Conservation (phyloP, 2,113 vertebrate genomes). For the Oncorhynchus tshawytscha region DNA sequence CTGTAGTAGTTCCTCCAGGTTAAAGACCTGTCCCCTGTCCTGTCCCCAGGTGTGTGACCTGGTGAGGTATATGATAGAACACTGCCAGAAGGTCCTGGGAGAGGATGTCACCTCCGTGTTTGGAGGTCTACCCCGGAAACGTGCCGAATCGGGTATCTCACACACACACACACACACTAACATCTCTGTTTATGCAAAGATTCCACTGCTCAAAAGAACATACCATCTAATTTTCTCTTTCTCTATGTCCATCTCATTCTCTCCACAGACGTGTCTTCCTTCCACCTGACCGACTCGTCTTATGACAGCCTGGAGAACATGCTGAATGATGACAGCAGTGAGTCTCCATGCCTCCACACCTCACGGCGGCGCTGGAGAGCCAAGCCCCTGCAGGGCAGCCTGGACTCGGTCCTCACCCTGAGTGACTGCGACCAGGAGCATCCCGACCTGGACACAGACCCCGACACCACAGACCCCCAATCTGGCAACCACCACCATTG, state of each 20-base stretch:
- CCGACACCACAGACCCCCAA: conserved; percentile 35
- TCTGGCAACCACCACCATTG: conserved; percentile 49
- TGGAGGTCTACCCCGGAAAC: conserved; percentile 76
- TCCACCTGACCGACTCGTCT: conserved; percentile 89
- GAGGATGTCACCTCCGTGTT: conserved; percentile 82
- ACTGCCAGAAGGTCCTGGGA: conserved; percentile 83
- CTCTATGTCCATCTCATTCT: neutral
- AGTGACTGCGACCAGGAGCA: conserved; percentile 83
- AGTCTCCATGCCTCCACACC: conserved; percentile 73
- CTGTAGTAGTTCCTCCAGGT: neutral
- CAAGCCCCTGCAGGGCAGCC: conserved; percentile 82
- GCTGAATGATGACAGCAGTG: conserved; percentile 77
- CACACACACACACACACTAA: conserved; percentile 1
- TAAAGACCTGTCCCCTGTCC: neutral
- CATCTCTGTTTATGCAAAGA: neutral
- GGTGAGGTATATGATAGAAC: conserved; percentile 90
- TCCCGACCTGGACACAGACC: conserved; percentile 63
- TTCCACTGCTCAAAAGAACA: neutral
- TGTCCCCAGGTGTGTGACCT: conserved; percentile 81
- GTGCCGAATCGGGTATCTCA: conserved; percentile 76
- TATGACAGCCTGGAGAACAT: conserved; percentile 94
- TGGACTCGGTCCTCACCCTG: conserved; percentile 88
- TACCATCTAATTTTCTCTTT: neutral
- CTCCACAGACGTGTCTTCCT: conserved; percentile 78
- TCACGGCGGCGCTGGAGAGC: conserved; percentile 60